phyloP scores from a whole-genome alignment of 2,888 invertebrate genomes.

The Orthosia incerta region DNA sequence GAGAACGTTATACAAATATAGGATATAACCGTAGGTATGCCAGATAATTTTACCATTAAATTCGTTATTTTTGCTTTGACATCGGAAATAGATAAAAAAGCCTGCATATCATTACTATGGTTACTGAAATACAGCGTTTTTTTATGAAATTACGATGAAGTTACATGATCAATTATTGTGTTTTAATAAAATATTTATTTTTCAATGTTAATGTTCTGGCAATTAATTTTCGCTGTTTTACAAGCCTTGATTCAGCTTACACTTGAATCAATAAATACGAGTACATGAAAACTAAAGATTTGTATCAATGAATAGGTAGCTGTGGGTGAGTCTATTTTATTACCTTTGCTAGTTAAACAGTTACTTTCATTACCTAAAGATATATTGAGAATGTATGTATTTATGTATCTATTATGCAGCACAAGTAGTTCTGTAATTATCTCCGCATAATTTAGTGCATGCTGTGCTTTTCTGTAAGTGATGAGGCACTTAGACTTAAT shows the following conservation, averaged over 20 bases:
- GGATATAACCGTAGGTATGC: not conserved
- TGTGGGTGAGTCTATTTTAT: not conserved
- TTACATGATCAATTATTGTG: not conserved
- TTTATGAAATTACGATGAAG: not conserved
- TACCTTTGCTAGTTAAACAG: no score
- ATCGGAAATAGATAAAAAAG: not conserved
- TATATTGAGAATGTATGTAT: no score
- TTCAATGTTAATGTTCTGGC: not conserved
- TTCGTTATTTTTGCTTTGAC: not conserved
- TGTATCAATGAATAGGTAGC: not conserved
- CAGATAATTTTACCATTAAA: not conserved
- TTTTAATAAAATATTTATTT: not conserved
- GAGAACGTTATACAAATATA: no score
- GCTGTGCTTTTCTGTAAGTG: no score
- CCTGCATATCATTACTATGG: not conserved
- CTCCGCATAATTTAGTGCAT: no score
- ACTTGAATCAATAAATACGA: conserved; percentile 17
- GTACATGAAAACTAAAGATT: not conserved
- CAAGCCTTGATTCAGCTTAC: not conserved
- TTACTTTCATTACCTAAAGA: no score
- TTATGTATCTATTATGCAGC: no score
- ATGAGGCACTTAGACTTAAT: no score
- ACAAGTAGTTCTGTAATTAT: no score
- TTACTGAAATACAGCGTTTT: not conserved
- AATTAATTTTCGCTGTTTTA: not conserved